Base-by-base conservation (phyloP, 1,140 invertebrate species). In the Zaprionus capensis region DNA sequence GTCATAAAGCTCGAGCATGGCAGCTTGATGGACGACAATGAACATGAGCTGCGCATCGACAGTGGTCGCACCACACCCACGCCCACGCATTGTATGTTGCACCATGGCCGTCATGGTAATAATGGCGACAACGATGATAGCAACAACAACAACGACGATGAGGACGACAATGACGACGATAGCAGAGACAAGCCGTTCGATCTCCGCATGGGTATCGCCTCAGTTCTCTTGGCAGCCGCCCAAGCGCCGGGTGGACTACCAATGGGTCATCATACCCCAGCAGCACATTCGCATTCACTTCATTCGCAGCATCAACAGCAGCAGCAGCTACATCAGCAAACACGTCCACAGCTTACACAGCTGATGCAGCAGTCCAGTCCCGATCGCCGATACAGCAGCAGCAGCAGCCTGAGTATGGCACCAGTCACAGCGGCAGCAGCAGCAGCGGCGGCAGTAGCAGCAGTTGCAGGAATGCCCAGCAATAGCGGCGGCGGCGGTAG, bases 1-100 rank as follows among this genome's bases (percentile, higher is more conserved):
- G 76, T 81, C 5, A 92, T 92, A 15, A 92, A 92, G 46, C 91
- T 61, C 51, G 91, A 92, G 51, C 91, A 82, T 28, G 64, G 66
- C 55, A 58, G 68, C 6, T 11, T 77, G 3, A 68, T 76, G 31
- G 88, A 91, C 9, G 84, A 91, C 24, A 81, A 82, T 46, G 88
- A 91, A 44, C 77, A 77, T 14, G 82, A 79, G 26, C 55, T 71
- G 55, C 71, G 71, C 31, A 76, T 76, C 24, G 76, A 75, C 61
- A 90, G 81, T 34, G 73, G 66, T 9, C 67, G 76, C 15, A 71
- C 49, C 64, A 90, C 85, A 55, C 82, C 86, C 31, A 71, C 79
- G 5, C 81, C 86, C 31, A 71, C 79, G 5, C 81, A 83, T 36
- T 66, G 84, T 24, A 46, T 67, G 12, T 44, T 66, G 14, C 77